Percentiles rank a stretch among this genome's conserved stretches.
These are phyloP conservation scores for Trichopria drosophilae DNA, from an alignment of 2,888 invertebrate genomes.

Conservation along the genomic window DNA sequence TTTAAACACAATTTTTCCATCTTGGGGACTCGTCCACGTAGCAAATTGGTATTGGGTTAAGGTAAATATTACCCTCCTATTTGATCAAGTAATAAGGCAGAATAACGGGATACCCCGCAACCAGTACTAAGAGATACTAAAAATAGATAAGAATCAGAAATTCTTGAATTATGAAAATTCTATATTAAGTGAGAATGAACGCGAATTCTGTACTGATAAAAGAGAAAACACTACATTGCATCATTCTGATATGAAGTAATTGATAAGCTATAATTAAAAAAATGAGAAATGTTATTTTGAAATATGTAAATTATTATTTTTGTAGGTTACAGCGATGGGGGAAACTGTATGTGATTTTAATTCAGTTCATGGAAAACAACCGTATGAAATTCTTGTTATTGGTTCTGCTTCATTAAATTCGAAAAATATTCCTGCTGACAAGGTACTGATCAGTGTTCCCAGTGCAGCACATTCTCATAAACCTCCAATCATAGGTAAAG, in stretches of 20 bases:
- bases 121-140: too few species aligned
- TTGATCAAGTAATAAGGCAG: too few species aligned
- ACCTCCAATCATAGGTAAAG: constrained; percentile 76
- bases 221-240: neutral
- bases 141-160: too few species aligned
- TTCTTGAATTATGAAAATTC: too few species aligned
- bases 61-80: constrained; percentile 61
- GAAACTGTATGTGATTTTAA: constrained; percentile 71
- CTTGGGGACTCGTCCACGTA: constrained; percentile 74
- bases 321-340: constrained; percentile 69
- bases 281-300: constrained; percentile 3
- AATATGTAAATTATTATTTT: constrained; percentile 17
- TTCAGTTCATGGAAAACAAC: constrained; percentile 75
- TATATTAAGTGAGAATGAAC: neutral
- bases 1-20: constrained; percentile 72
- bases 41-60: constrained; percentile 90
- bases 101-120: too few species aligned
- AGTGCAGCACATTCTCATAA: constrained; percentile 95
- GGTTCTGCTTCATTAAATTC: constrained; percentile 58
- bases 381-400: constrained; percentile 81
- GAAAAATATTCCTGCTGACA: constrained; percentile 58
- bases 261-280: neutral
- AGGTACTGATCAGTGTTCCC: constrained; percentile 79
- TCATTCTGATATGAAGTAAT: neutral
- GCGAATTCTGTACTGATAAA: neutral